Evolutionary conservation across 2,888 invertebrate genomes (phyloP), one percentile per base, ranked within the genome.

Genomic region (Orthonevra nobilis): DNA sequence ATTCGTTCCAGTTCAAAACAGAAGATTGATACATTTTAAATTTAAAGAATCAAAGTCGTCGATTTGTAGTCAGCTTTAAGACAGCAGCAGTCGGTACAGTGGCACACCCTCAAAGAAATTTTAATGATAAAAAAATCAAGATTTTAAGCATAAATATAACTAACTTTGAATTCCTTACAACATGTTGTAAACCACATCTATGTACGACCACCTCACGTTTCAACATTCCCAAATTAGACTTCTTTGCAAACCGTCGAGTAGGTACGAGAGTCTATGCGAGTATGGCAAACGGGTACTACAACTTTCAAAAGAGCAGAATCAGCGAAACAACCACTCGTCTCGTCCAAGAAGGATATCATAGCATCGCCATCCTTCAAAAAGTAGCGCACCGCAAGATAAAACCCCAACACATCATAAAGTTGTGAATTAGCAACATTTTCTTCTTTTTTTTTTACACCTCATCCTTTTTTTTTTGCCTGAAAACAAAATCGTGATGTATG

Each of bases 261-360:
- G 28, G 19, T 20, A 26, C 12, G 28, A 12, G 19, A 12, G 17
- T 28, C n/a, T n/a, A 28, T 36, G 6, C 66, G 10, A 38, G 50
- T 34, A 34, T 36, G 28, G 34, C 15, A 9, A 10, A 7, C 42
- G 32, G 26, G 26, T 17, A 60, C 68, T 77, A 64, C n/a, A 40
- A 20, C 12, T 52, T 70, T 77, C 63, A 77, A 70, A 77, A 77
- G 69, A 77, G 70, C 75, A 77, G 70, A 77, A 77, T 64, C 69
- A 75, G 63, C n/a, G n/a, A 63, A 75, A 69, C 64, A 70, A 58
- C 50, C 50, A 58, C 56, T 77, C 42, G 75, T 40, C 48, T 40
- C 44, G 10, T 20, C 56, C 66, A 32, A 46, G 28, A 77, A 50
- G 70, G 64, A 64, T 70, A 70, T 70, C 69, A 58, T 70, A 77